phyloP scores from a whole-genome alignment of 2,113 vertebrate genomes.

The Smithornis capensis region DNA sequence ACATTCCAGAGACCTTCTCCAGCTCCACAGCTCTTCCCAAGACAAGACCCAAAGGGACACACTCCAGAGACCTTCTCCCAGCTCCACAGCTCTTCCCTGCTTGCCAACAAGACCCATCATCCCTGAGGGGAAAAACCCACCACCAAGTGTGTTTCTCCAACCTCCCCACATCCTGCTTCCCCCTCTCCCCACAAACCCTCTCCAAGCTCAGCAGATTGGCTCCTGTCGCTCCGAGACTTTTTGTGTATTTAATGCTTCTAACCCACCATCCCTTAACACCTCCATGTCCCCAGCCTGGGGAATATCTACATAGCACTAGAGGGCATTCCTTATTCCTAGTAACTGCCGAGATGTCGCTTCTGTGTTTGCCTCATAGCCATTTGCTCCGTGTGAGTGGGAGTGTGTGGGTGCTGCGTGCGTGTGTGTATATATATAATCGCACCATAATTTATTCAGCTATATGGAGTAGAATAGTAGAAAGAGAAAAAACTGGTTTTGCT shows the following conservation, averaged over 20 bases:
- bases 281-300: constrained; percentile 74
- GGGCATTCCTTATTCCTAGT: constrained; percentile 70
- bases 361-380: constrained; percentile 84
- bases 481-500: constrained; percentile 92
- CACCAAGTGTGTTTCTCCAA: background rate
- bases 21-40: background rate
- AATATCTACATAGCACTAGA: constrained; percentile 76
- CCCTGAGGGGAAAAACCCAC: background rate
- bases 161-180: background rate
- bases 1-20: background rate
- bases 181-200: background rate
- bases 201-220: background rate
- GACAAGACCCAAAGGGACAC: background rate
- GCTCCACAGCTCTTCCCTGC: background rate
- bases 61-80: background rate
- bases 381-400: constrained; percentile 41
- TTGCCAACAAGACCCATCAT: background rate
- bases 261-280: constrained; percentile 72
- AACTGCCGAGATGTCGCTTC: constrained; percentile 78
- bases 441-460: constrained; percentile 99
- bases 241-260: constrained; percentile 81
- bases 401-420: constrained; percentile 40
- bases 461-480: constrained; percentile 96
- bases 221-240: constrained; percentile 27
- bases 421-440: constrained; percentile 91